Conservation (phyloP, 2,113 vertebrate species). For the Abramis brama region DNA sequence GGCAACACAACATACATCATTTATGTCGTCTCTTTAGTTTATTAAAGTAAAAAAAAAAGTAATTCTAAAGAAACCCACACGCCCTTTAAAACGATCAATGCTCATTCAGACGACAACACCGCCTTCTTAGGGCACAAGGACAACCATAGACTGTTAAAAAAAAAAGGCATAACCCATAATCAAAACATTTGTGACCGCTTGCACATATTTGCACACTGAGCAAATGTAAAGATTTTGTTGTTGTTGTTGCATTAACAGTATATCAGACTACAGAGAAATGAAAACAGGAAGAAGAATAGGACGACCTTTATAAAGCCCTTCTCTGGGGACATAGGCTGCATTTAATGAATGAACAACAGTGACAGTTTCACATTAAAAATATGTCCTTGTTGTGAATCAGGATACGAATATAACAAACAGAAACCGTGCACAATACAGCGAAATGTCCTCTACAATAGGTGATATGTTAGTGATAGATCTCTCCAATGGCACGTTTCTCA, state of each 20-base stretch:
- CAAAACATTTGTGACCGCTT: background rate
- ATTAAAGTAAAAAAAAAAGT: background rate
- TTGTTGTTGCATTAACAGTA: background rate
- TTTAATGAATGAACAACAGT: background rate
- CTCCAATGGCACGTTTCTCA: background rate
- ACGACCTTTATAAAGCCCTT: background rate
- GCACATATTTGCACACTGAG: background rate
- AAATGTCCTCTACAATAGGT: background rate
- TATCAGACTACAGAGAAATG: background rate
- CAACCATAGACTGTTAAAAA: no score
- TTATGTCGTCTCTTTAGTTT: background rate
- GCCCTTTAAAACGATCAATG: constrained; percentile 3
- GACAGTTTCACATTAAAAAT: background rate
- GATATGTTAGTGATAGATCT: background rate
- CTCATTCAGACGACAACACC: background rate
- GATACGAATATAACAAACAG: background rate
- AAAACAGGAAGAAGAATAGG: background rate
- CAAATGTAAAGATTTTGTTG: background rate
- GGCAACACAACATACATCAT: background rate
- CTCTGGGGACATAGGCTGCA: background rate
- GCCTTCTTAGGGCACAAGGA: background rate
- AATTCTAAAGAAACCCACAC: constrained; percentile 2
- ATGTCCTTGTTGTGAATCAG: background rate
- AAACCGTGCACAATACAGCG: background rate
- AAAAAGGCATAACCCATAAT: background rate